Percentiles rank a stretch among this genome's conserved stretches.
phyloP scores from a whole-genome alignment of 2,113 vertebrate genomes.

The Aythya baeri region DNA sequence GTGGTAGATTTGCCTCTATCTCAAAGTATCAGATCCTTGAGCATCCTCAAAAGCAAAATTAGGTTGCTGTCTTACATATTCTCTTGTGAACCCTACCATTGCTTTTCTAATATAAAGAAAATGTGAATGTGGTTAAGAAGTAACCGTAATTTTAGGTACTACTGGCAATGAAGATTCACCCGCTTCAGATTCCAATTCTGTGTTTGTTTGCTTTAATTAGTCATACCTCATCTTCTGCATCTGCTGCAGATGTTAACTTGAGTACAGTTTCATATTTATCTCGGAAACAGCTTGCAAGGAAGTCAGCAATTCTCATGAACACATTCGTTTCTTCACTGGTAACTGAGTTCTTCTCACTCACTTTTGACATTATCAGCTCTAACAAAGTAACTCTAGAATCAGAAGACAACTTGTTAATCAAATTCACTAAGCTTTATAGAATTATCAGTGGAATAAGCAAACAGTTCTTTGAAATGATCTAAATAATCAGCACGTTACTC shows the following conservation, averaged over 20 bases:
- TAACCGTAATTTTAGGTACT: neutral
- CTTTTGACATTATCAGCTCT: constrained; percentile 84
- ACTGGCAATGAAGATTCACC: neutral
- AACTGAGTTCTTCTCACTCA: constrained; percentile 64
- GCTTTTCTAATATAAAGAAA: neutral
- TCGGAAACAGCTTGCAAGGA: constrained; percentile 84
- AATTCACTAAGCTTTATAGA: neutral
- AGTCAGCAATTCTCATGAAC: constrained; percentile 74
- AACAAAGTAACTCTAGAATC: constrained; percentile 84
- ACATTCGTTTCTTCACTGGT: constrained; percentile 65
- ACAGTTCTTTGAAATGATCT: neutral
- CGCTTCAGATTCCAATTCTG: neutral
- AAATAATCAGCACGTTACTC: neutral
- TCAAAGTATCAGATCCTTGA: neutral
- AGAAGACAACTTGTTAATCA: neutral
- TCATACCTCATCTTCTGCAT: constrained; percentile 80
- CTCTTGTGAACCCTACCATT: neutral
- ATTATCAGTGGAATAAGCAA: neutral
- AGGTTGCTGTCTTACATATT: neutral
- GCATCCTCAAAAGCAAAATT: neutral
- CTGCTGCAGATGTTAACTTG: constrained; percentile 74
- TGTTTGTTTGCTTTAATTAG: neutral
- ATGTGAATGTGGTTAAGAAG: neutral
- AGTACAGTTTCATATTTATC: constrained; percentile 83
- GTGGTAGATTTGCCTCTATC: neutral